Evolutionary conservation across 2,888 invertebrate species (phyloP), one percentile per base, ranked within the genome.

Genomic region (Gryllus longicercus): DNA sequence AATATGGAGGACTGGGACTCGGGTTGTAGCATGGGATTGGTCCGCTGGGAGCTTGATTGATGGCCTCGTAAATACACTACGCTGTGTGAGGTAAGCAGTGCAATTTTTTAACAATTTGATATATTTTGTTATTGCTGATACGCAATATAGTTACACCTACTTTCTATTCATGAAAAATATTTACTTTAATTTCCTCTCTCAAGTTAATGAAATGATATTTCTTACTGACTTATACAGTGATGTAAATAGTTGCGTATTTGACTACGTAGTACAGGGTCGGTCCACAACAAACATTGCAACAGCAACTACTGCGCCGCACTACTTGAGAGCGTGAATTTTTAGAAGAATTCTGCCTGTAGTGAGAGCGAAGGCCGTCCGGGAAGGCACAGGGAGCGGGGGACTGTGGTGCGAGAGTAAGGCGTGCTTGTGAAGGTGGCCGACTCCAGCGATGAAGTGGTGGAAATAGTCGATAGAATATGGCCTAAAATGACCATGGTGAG

Each of bases 401-500:
- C 74, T 79, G 77, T 81, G 76, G 78, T 80, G 77, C 79, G 51
- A 80, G 75, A 81, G 80, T 78, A 74, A 49, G 79, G 76, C 79
- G 80, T 80, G 78, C 78, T 76, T 79, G 81, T 80, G 82, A 79
- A 78, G 78, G 77, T 79, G 80, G 79, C 81, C 80, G 80, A 77
- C 76, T 78, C 79, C 80, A 21, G 79, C 76, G 74, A 80, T 81
- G 81, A 80, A 79, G 81, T 80, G 76, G 79, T 81, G 80, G 80
- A 82, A 82, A 51, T 79, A 82, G 78, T 82, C 80, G 74, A 74
- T 78, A 79, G 74, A 80, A 79, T 79, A 80, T 81, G 82, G 82
- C 81, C 80, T 82, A 82, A 82, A 81, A 82, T 81, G 79, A 82
- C 81, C 77, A 82, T 82, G 82, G 82, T 82, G 81, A 82, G 82